Conservation (phyloP, 2,113 vertebrate species). For the Peromyscus polionotus region DNA sequence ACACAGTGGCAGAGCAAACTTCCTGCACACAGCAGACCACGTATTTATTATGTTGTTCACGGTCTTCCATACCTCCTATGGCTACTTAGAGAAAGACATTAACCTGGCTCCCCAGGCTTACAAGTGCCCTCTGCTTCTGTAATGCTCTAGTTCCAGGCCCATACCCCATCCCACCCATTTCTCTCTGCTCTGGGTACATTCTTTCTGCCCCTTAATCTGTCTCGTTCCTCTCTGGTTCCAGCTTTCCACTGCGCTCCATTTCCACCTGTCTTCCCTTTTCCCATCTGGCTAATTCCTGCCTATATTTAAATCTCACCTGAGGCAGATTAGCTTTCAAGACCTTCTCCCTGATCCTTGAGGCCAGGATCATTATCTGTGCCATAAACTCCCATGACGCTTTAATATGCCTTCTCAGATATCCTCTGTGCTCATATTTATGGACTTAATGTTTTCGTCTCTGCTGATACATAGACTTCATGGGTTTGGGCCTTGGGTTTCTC, state of each 20-base stretch:
- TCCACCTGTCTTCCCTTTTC: neutral
- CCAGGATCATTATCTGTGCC: neutral
- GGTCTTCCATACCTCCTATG: neutral
- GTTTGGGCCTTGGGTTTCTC: neutral
- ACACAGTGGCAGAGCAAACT: neutral
- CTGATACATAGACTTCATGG: neutral
- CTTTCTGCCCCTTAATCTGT: neutral
- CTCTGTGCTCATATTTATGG: neutral
- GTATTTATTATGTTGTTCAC: fast-evolving
- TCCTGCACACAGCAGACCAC: neutral
- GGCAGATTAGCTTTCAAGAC: neutral
- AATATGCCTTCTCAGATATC: neutral
- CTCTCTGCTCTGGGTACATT: neutral
- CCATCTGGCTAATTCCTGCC: neutral
- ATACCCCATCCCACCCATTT: neutral
- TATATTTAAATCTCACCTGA: neutral
- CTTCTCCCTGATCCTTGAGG: neutral
- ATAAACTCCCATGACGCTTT: neutral
- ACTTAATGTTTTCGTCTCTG: neutral
- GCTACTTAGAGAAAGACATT: neutral
- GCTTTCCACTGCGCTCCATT: neutral
- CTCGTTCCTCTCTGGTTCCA: neutral
- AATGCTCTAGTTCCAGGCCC: neutral
- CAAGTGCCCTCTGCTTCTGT: neutral
- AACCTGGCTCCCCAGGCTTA: neutral